Base-by-base conservation (phyloP, 2,797 vertebrate genomes). In the Pterois miles region DNA sequence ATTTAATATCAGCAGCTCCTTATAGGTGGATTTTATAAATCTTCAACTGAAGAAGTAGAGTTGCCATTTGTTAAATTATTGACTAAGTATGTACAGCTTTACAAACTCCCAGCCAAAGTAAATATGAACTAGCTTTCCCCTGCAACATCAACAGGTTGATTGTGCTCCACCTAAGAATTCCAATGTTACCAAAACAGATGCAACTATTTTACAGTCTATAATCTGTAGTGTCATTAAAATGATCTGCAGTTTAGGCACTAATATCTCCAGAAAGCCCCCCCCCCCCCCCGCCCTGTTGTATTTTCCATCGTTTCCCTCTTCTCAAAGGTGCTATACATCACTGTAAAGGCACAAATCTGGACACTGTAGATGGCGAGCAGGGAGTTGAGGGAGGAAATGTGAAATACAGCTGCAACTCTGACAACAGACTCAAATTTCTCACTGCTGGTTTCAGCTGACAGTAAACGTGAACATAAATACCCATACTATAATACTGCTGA, bases 351-450 rank as follows among this genome's bases (percentile, higher is more conserved):
- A 88, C 65, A 89, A 65, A 89, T 82, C 64, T 85, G 80, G 70
- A 85, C 76, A 46, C 53, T 46, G 56, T 74, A 78, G 75, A 75
- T 74, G 70, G 27, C 38, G 77, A 81, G 25, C 74, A 74, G 90
- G 88, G 90, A 91, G 62, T 85, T 89, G 40, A 78, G 84, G 84
- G 90, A 85, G 90, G 87, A 92, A 93, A 93, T 92, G 90, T 86
- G 78, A 90, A 91, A 88, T 78, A 76, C 93, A 91, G 90, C 86
- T 93, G 91, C 62, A 81, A 34, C 66, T 78, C 77, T 25, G 73
- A 79, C 71, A 71, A 74, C 65, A 64, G 54, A 50, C 50, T 86
- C 77, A 38, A 5, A 81, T 66, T 68, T 81, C 80, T 79, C 65
- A 31, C 36, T 63, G 23, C 31, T 72, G 43, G 40, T 83, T 89